These are phyloP conservation scores for Lytechinus pictus DNA, from an alignment of 35 echinoderm and acorn worm species.

Conservation along the genomic window DNA sequence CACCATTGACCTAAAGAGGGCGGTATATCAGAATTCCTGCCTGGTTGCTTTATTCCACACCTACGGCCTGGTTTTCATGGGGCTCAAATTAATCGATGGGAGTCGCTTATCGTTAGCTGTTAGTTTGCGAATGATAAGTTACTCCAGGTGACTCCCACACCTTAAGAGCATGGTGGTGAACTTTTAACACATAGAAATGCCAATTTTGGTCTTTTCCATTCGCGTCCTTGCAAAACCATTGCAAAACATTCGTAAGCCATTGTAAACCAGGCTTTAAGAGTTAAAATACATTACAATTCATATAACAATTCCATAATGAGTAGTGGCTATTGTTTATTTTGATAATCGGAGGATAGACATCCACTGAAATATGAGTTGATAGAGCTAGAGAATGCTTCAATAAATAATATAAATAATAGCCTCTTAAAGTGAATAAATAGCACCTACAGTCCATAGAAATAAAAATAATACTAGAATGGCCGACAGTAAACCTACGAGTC, in stretches of 20 bases:
- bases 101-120: not conserved
- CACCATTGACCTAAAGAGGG: not conserved
- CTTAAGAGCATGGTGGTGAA: too few species aligned
- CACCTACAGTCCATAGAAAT: not conserved
- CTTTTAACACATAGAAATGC: not conserved
- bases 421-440: not conserved
- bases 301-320: too few species aligned
- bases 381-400: not conserved
- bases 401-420: not conserved
- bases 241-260: not conserved
- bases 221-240: not conserved
- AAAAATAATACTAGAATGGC: not conserved
- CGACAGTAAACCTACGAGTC: not conserved
- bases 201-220: not conserved
- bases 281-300: not conserved
- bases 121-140: not conserved
- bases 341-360: not conserved
- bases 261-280: not conserved
- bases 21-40: not conserved
- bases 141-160: not conserved
- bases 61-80: not conserved
- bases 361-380: not conserved
- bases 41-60: too few species aligned
- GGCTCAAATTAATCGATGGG: not conserved
- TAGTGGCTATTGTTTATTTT: not conserved